These are phyloP conservation scores for Xerus inauris DNA, from an alignment of 2,113 vertebrate species.

Conservation along the genomic window DNA sequence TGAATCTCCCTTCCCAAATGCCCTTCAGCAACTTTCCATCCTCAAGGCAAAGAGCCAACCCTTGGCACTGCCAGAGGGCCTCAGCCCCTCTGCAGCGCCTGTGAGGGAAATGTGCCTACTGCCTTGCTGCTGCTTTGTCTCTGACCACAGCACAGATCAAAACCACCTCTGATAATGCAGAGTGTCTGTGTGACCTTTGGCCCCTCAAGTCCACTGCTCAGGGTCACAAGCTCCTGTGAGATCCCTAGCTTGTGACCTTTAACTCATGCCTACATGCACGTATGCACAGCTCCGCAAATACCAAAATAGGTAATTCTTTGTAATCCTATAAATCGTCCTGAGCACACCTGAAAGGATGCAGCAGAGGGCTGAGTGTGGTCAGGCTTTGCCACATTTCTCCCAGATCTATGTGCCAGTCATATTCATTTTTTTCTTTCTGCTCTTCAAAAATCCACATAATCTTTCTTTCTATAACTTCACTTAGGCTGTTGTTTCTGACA, in stretches of 20 bases:
- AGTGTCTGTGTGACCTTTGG: slow-evolving; percentile 26
- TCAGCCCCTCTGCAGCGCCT: neutral
- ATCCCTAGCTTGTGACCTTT: neutral
- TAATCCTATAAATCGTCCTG: neutral
- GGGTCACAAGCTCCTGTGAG: neutral
- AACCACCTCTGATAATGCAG: neutral
- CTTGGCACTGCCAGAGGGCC: neutral
- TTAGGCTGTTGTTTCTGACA: neutral
- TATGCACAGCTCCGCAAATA: neutral
- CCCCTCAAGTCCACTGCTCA: neutral
- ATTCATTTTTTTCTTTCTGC: neutral
- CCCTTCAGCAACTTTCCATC: neutral
- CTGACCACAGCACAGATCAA: neutral
- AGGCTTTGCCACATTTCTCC: neutral
- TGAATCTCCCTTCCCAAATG: neutral
- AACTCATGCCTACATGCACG: neutral
- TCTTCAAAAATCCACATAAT: neutral
- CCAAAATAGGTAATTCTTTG: neutral
- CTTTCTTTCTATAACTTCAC: neutral
- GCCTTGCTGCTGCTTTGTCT: neutral
- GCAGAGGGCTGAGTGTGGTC: neutral
- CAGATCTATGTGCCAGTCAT: neutral
- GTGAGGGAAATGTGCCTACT: neutral
- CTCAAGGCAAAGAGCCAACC: neutral
- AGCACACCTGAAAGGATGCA: neutral